Base-by-base conservation (phyloP, 2,888 invertebrate genomes). In the Monoplex corrugatus region DNA sequence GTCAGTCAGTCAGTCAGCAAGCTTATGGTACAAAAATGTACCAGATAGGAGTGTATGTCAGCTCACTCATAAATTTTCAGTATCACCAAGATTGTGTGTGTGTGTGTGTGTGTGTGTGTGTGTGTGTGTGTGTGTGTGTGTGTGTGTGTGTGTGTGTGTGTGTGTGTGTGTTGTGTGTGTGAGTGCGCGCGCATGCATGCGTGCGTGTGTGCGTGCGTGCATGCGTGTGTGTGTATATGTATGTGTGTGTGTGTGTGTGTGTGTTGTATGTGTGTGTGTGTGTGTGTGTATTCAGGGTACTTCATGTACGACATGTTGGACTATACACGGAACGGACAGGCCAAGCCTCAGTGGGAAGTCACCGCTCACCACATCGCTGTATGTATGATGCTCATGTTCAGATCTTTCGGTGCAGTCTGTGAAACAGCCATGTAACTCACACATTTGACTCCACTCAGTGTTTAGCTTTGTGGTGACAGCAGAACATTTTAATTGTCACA, bases 251-350 rank as follows among this genome's bases (percentile, higher is more conserved):
- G 1, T 40, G 19, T 40, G 78, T 16, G 78, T 78, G 40, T 40
- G 40, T 40, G 43, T 43, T 80, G 8, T 80, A 8, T 80, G 80
- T 80, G 80, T 40, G 0, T 43, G 19, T 40, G n/a, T 80, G 19
- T 23, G 13, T 28, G 3, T 40, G 40, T 28, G 40, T 80, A 16
- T 10, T 5, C 83, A 88, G 88, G 68, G 19, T 88, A 88, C 32
- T 88, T 88, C 44, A 0, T 88, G 63, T 88, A 72, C 68, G 88
- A 88, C 28, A 38, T 83, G 32, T 13, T 63, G 83, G 88, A 88
- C 32, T 57, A 88, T 38, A 35, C 35, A 2, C 35, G 43, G 63
- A 28, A 83, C 23, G 83, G 83, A 28, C n/a, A n/a, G 35, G 0
- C 32, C 5, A 23, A 43, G 44, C 23, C 80, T 13, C 28, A 16